These are phyloP conservation scores for Onychomys torridus DNA, from an alignment of 2,797 vertebrate genomes.

Conservation along the genomic window DNA sequence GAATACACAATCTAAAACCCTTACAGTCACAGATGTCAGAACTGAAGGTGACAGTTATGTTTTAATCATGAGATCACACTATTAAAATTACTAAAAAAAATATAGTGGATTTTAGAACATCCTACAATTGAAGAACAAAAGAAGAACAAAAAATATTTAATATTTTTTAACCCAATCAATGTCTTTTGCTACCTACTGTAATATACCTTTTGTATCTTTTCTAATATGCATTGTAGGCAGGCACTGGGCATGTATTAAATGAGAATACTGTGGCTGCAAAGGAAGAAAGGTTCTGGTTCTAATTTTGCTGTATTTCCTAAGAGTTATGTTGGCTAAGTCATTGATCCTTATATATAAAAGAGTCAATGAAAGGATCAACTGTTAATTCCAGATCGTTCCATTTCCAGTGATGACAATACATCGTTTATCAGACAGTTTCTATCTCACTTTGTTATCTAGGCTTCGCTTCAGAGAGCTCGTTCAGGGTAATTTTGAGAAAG, in stretches of 20 bases:
- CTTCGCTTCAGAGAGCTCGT: not conserved
- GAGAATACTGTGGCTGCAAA: not conserved
- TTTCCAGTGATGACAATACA: not conserved
- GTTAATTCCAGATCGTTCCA: not conserved
- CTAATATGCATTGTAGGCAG: not conserved
- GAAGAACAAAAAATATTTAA: not conserved
- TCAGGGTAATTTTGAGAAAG: not conserved
- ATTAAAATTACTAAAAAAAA: not conserved
- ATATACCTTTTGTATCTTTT: not conserved
- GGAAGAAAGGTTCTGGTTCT: not conserved
- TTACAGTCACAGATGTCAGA: not conserved
- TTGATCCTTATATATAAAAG: not conserved
- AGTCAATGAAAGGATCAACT: not conserved
- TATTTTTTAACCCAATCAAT: not conserved
- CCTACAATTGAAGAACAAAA: not conserved
- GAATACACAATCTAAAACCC: conserved; percentile 24
- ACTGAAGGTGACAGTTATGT: not conserved
- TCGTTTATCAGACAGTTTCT: not conserved
- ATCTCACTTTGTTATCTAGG: not conserved
- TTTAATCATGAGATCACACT: conserved; percentile 46
- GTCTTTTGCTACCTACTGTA: not conserved
- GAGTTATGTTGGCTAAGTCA: not conserved
- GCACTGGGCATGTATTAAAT: not conserved
- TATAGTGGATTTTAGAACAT: conserved; percentile 35
- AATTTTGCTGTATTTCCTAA: conserved; percentile 8